Conservation (phyloP, 2,797 vertebrate species). For the Lemur catta region DNA sequence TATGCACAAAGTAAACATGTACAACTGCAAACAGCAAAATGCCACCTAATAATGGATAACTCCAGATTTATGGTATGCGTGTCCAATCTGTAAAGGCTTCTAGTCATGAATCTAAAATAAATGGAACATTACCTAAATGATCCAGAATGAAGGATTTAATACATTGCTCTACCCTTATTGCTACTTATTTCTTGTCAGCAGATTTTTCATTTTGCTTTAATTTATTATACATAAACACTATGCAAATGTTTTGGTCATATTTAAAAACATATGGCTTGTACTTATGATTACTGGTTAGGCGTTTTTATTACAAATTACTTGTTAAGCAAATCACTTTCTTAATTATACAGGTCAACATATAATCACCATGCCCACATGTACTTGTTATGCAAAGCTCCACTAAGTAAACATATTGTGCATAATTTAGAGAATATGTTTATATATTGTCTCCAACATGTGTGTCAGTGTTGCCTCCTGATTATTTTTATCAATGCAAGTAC, state of each 20-base stretch:
- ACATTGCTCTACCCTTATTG: constrained; percentile 88
- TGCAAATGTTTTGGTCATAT: constrained; percentile 86
- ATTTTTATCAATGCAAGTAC: not conserved
- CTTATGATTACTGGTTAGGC: constrained; percentile 82
- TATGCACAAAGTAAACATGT: constrained; percentile 88
- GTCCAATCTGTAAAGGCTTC: constrained; percentile 85
- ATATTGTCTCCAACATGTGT: not conserved
- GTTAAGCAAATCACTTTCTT: constrained; percentile 83
- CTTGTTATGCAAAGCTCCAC: constrained; percentile 65
- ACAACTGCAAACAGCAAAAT: constrained; percentile 86
- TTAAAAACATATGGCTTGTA: constrained; percentile 86
- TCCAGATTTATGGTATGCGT: constrained; percentile 87
- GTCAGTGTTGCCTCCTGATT: not conserved
- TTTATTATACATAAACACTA: constrained; percentile 89
- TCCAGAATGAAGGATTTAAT: constrained; percentile 90
- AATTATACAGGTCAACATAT: constrained; percentile 82
- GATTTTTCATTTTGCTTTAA: constrained; percentile 89
- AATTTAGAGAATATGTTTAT: constrained; percentile 16
- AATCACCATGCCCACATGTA: constrained; percentile 73
- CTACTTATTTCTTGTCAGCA: constrained; percentile 88
- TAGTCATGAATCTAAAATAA: constrained; percentile 91
- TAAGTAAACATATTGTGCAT: constrained; percentile 47
- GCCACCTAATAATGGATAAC: constrained; percentile 87
- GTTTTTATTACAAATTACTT: constrained; percentile 83
- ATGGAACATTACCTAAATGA: constrained; percentile 93